Percentiles rank a stretch among this genome's conserved stretches.
These are phyloP conservation scores for Tenthredo livida DNA, from an alignment of 2,888 invertebrate genomes.

Conservation along the genomic window DNA sequence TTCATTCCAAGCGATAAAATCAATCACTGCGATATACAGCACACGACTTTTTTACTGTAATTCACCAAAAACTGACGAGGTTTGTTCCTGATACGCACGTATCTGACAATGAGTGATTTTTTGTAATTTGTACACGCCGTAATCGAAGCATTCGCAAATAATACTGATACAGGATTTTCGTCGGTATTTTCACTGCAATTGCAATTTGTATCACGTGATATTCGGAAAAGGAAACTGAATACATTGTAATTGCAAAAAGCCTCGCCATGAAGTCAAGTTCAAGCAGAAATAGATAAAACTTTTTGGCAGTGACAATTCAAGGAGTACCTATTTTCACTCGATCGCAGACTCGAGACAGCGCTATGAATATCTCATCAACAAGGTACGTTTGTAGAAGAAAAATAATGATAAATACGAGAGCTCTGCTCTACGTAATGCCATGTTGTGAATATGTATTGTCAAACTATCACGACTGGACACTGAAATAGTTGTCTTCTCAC, in stretches of 20 bases:
- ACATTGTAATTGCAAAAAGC: conserved; percentile 7
- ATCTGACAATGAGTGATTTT: neutral
- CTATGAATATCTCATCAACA: conserved; percentile 44
- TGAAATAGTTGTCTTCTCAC: neutral
- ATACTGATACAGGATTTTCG: neutral
- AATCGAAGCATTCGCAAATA: neutral
- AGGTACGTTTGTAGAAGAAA: neutral
- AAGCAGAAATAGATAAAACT: conserved; percentile 45
- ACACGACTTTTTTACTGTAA: conserved; percentile 13
- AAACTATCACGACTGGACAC: neutral
- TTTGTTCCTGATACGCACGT: neutral
- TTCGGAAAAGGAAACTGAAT: neutral
- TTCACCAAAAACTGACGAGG: neutral
- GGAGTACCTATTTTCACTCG: conserved; percentile 22
- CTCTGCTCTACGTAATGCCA: neutral
- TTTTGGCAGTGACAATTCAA: conserved; percentile 44
- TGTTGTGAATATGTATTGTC: neutral
- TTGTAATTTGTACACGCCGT: neutral
- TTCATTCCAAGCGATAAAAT: neutral
- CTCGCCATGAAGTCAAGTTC: conserved; percentile 31
- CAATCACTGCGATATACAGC: neutral
- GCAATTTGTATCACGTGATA: neutral
- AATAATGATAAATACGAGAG: neutral
- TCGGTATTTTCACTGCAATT: neutral
- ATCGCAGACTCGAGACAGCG: neutral